Evolutionary conservation across 1,140 invertebrate species (phyloP).

Genomic region (Formica exsecta): DNA sequence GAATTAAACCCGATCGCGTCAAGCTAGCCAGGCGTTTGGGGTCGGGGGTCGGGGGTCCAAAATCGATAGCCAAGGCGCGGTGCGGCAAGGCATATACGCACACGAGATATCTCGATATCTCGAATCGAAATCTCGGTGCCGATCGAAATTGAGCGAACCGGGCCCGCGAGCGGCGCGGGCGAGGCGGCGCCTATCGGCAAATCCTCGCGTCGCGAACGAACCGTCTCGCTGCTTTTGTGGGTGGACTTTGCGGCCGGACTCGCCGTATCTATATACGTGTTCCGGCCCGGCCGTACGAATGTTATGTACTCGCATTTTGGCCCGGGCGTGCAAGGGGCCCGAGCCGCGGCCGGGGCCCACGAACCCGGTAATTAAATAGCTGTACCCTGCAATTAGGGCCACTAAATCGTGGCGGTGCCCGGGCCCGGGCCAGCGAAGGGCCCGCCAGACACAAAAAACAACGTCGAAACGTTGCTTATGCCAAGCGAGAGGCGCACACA

Average conservation of each 20-base stretch:
- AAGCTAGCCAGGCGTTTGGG: background rate
- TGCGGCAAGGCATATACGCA: background rate
- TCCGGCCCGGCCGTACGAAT: slow-evolving; percentile 77
- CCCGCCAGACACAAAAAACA: slow-evolving; percentile 87
- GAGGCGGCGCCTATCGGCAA: slow-evolving; percentile 46
- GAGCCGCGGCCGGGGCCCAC: slow-evolving; percentile 77
- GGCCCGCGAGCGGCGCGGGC: slow-evolving; percentile 39
- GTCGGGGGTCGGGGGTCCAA: background rate
- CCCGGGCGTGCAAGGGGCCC: slow-evolving; percentile 71
- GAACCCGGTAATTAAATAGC: slow-evolving; percentile 87
- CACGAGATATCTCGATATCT: slow-evolving; percentile 54
- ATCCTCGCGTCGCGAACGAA: slow-evolving; percentile 22
- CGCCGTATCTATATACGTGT: slow-evolving; percentile 67
- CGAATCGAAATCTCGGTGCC: slow-evolving; percentile 55
- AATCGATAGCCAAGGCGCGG: slow-evolving; percentile 17
- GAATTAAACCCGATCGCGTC: slow-evolving; percentile 17
- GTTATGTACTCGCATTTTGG: slow-evolving; percentile 79
- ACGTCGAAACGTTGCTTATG: slow-evolving; percentile 84
- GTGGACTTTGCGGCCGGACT: slow-evolving; percentile 57
- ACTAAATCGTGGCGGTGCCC: slow-evolving; percentile 86
- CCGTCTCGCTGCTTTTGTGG: slow-evolving; percentile 60
- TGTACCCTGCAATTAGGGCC: slow-evolving; percentile 87
- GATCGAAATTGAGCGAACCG: slow-evolving; percentile 52
- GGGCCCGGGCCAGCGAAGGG: slow-evolving; percentile 84
- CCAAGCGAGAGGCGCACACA: slow-evolving; percentile 73